Conservation (phyloP, 2,797 vertebrate genomes). For the Fistularia tabacaria region DNA sequence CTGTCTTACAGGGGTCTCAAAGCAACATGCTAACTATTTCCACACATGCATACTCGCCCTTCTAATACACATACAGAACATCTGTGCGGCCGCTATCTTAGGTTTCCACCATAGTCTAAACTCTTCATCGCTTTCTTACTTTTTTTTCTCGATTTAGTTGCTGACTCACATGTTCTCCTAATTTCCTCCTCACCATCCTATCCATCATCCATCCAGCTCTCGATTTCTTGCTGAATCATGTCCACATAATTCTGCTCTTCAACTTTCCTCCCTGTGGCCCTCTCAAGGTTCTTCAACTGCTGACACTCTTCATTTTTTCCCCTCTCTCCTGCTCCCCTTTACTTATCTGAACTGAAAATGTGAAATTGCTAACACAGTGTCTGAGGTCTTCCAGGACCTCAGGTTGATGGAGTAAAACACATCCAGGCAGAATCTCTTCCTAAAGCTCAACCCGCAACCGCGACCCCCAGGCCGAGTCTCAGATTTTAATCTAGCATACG, state of each 20-base stretch:
- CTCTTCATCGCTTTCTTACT: conserved; percentile 38
- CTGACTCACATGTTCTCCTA: conserved; percentile 57
- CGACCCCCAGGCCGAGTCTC: conserved; percentile 32
- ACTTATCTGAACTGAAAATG: conserved; percentile 36
- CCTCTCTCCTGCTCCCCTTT: conserved; percentile 15
- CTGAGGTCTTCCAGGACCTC: conserved; percentile 26
- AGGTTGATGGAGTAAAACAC: conserved; percentile 20
- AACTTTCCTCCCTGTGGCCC: conserved; percentile 32
- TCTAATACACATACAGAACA: conserved; percentile 22
- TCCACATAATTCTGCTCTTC: conserved; percentile 51
- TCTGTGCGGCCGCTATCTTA: conserved; percentile 17
- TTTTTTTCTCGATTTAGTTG: conserved; percentile 40
- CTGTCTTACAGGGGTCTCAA: too few species aligned
- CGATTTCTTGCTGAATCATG: conserved; percentile 62
- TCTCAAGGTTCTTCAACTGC: conserved; percentile 56
- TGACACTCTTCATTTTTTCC: conserved; percentile 32
- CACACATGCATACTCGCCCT: conserved; percentile 6
- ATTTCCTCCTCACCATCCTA: conserved; percentile 44
- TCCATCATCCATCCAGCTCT: conserved; percentile 51
- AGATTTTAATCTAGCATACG: conserved; percentile 48
- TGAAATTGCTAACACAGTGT: conserved; percentile 22
- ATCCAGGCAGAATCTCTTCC: conserved; percentile 35
- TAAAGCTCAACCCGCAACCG: conserved; percentile 40
- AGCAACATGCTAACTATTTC: conserved; percentile 15
- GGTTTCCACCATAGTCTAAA: conserved; percentile 26